Percentiles rank a stretch among this genome's conserved stretches.
phyloP scores from a whole-genome alignment of 2,797 vertebrate species.

The Sebastes glaucus region DNA sequence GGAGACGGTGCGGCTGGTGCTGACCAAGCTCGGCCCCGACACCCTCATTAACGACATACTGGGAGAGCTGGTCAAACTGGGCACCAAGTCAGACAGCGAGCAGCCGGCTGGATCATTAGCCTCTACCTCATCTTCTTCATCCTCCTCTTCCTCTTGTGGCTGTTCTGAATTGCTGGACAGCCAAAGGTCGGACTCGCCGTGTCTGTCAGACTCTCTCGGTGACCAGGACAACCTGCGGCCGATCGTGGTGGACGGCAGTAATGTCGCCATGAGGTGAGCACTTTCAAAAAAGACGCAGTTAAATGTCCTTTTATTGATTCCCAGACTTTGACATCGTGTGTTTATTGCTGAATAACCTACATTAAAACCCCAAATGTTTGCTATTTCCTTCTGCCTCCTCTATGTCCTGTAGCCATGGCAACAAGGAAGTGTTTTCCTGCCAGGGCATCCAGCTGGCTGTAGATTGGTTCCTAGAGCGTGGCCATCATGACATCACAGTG shows the following conservation, averaged over 20 bases:
- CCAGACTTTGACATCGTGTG: no score
- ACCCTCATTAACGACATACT: conserved; percentile 98
- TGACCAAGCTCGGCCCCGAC: conserved; percentile 93
- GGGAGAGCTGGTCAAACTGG: conserved; percentile 97
- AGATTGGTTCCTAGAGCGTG: conserved; percentile 94
- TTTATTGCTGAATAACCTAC: background rate
- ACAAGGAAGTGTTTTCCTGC: conserved; percentile 98
- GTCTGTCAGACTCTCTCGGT: conserved; percentile 80
- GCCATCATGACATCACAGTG: conserved; percentile 93
- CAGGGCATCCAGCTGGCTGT: conserved; percentile 95
- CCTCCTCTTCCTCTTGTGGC: conserved; percentile 81
- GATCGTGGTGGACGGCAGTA: conserved; percentile 95
- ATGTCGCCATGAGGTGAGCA: conserved; percentile 97
- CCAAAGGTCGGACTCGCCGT: conserved; percentile 89
- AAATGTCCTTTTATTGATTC: background rate
- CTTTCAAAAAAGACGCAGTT: no score
- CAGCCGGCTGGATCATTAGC: conserved; percentile 60
- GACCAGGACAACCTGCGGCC: conserved; percentile 94
- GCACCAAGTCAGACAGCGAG: conserved; percentile 91
- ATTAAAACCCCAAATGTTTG: background rate
- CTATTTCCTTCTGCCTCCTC: background rate
- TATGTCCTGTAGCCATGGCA: conserved; percentile 87
- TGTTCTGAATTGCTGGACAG: conserved; percentile 83
- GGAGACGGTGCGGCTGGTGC: conserved; percentile 92
- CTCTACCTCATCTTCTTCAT: conserved; percentile 74